These are phyloP conservation scores for Lasioglossum lativentre DNA, from an alignment of 2,888 invertebrate species.

Conservation along the genomic window DNA sequence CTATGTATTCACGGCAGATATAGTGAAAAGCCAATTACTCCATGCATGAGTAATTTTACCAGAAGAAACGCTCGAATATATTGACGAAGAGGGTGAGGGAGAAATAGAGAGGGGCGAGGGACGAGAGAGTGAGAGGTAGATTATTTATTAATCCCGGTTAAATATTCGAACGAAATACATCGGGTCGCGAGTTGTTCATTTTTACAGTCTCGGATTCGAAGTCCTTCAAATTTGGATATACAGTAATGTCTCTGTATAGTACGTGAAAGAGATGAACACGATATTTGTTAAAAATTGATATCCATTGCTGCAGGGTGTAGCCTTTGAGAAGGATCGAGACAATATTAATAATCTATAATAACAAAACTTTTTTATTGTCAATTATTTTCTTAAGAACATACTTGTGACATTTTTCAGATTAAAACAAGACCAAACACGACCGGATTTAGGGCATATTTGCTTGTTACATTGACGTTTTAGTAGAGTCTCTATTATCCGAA, in stretches of 20 bases:
- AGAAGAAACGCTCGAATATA: constrained; percentile 39
- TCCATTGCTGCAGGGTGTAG: background rate
- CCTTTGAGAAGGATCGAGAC: background rate
- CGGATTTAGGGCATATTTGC: too few species aligned
- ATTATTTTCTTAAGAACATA: too few species aligned
- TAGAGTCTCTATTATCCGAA: too few species aligned
- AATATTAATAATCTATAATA: too few species aligned
- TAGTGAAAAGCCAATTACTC: constrained; percentile 57
- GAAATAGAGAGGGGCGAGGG: background rate
- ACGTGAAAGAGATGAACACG: background rate
- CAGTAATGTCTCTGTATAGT: background rate
- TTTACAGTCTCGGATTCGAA: background rate
- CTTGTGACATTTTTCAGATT: too few species aligned
- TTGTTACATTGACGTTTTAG: too few species aligned
- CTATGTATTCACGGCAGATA: constrained; percentile 31
- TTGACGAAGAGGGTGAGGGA: background rate
- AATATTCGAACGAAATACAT: constrained; percentile 1
- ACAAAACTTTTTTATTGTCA: too few species aligned
- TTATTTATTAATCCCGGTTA: background rate
- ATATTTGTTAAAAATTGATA: background rate
- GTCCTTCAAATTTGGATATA: background rate
- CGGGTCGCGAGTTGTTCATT: background rate
- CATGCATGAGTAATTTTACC: constrained; percentile 48
- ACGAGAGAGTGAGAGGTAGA: background rate
- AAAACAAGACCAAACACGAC: too few species aligned